Evolutionary conservation across 1,140 invertebrate genomes (phyloP).

Genomic region (Neodiprion fabricii): DNA sequence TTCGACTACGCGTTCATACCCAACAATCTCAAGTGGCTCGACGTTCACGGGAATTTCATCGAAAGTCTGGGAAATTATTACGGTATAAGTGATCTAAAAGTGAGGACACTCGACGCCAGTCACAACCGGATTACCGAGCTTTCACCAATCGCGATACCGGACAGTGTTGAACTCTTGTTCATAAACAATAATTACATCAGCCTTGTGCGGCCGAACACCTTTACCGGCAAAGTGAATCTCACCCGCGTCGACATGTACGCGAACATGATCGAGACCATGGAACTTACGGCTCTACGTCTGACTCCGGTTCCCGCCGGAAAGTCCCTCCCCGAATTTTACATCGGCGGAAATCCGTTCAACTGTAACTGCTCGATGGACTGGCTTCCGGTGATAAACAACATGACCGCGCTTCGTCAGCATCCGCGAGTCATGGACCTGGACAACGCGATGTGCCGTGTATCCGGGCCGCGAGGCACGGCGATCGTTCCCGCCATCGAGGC

Average conservation of each 20-base stretch:
- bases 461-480: constrained; percentile 75
- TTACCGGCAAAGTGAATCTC: constrained; percentile 82
- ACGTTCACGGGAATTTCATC: constrained; percentile 88
- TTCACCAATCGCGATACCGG: constrained; percentile 81
- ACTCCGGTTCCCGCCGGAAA: constrained; percentile 73
- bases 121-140: constrained; percentile 86
- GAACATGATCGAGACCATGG: constrained; percentile 82
- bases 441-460: constrained; percentile 84
- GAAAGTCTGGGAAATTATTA: constrained; percentile 87
- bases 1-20: constrained; percentile 91
- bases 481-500: constrained; percentile 70
- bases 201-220: constrained; percentile 81
- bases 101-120: constrained; percentile 85
- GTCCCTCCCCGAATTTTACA: constrained; percentile 82
- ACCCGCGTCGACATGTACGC: constrained; percentile 88
- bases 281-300: constrained; percentile 79
- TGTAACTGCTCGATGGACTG: constrained; percentile 94
- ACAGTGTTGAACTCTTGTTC: constrained; percentile 86
- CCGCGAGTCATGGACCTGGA: constrained; percentile 87
- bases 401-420: constrained; percentile 79
- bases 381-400: constrained; percentile 86
- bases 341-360: constrained; percentile 88
- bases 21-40: constrained; percentile 86
- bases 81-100: constrained; percentile 70
- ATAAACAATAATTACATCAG: constrained; percentile 90